Evolutionary conservation across 2,113 vertebrate genomes (phyloP), one percentile per base, ranked within the genome.

Genomic region (Myodes glareolus): DNA sequence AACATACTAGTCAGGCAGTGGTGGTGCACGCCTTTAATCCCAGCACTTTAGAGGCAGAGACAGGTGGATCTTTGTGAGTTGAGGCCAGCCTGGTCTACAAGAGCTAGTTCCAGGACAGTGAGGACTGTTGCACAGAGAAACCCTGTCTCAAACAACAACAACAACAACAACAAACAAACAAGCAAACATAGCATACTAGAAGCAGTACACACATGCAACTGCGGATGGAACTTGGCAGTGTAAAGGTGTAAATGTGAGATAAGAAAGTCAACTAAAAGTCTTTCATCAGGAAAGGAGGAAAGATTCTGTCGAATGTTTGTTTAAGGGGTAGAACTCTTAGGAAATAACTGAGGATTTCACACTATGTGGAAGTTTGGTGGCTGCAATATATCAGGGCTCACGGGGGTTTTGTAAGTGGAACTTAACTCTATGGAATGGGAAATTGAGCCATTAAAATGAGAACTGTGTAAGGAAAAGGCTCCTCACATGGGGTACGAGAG

Each of bases 201-300:
- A 88, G 75, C 58, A 17, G 11, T 67, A 0, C n/a, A 70, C 58
- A 29, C 8, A 13, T 63, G 25, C 45, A 63, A 85, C 33, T 81
- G 88, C 2, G 39, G 67, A 65, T 52, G 17, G 47, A 80, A 91
- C n/a, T 76, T 36, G 70, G 50, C 70, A 94, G 13, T 63, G 50
- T 65, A 21, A 39, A 27, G 25, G 55, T 12, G 25, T 63, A 85
- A 94, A 7, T 23, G 31, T 86, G 25, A 96, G 47, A 88, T 63
- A 33, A 77, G 70, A 84, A 88, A 42, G n/a, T 72, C n/a, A 81
- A 92, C 10, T 67, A 45, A 87, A 61, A 90, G 73, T 92, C 68
- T 91, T 88, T 67, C 90, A 94, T 92, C 36, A 39, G 33, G n/a
- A 92, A 90, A 80, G 80, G 29, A 72, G 70, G 65, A 33, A 67